Evolutionary conservation across 2,888 invertebrate genomes (phyloP).

Genomic region (Mamestra brassicae): DNA sequence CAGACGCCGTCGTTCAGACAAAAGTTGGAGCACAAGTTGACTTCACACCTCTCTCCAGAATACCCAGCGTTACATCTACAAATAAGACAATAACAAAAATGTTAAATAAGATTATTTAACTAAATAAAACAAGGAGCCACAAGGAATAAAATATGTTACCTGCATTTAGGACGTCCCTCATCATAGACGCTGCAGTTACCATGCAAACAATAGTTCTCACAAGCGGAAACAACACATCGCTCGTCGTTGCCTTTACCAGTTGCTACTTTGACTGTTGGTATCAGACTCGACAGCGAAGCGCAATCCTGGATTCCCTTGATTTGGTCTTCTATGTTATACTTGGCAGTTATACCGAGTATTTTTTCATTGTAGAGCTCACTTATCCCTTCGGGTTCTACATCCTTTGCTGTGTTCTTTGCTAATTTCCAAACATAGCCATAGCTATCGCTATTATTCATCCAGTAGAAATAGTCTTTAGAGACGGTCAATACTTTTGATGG

Average conservation of each 20-base stretch:
- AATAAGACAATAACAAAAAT: neutral
- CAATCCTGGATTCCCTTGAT: slow-evolving; percentile 75
- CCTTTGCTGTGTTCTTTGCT: rapidly evolving
- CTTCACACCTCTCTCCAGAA: slow-evolving; percentile 86
- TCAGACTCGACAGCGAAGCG: slow-evolving; percentile 67
- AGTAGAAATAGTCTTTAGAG: slow-evolving; percentile 93
- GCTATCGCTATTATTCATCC: slow-evolving; percentile 92
- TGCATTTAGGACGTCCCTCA: slow-evolving; percentile 83
- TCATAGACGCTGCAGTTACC: slow-evolving; percentile 90
- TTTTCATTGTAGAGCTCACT: slow-evolving; percentile 61
- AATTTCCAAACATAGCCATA: neutral
- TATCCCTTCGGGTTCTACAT: rapidly evolving
- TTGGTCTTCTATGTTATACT: slow-evolving; percentile 82
- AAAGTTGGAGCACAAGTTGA: slow-evolving; percentile 88
- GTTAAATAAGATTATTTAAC: too few relatives aligned
- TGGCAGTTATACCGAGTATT: slow-evolving; percentile 82
- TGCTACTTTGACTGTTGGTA: slow-evolving; percentile 53
- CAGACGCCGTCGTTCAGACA: slow-evolving; percentile 93
- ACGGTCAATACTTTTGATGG: slow-evolving; percentile 93
- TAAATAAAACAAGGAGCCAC: too few relatives aligned
- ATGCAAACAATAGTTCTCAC: slow-evolving; percentile 93
- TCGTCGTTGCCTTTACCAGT: slow-evolving; percentile 92
- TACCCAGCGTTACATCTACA: slow-evolving; percentile 83
- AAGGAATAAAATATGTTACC: slow-evolving; percentile 70
- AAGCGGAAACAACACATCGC: slow-evolving; percentile 92